Base-by-base conservation (phyloP, 2,797 vertebrate species). In the Ctenopoma kingsleyae region DNA sequence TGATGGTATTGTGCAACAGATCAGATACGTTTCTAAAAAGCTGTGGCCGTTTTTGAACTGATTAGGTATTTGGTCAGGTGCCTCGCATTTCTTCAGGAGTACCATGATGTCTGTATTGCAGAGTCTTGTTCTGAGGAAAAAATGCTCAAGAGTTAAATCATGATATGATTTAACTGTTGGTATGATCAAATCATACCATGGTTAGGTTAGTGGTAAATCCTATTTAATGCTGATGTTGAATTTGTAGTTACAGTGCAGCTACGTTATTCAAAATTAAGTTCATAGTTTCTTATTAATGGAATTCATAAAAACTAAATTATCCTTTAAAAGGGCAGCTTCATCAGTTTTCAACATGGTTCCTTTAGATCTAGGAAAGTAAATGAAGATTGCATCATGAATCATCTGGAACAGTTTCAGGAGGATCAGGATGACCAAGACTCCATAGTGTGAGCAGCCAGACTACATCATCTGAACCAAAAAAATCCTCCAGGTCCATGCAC, bases 101-200 rank as follows among this genome's bases (percentile, higher is more conserved):
- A 78, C 40, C 79, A 71, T 67, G 78, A 76, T 80, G 81, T 80
- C 74, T 85, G 75, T 70, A 61, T 59, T 75, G 76, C 36, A 79
- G 74, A 67, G 61, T 82, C 89, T 90, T 87, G 88, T 87, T 90
- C 89, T 86, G 85, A 89, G 81, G 82, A 84, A 76, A 0, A 85
- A 88, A 88, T 58, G 76, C 80, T 85, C 7, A 69, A 74, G 7
- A 85, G 69, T 76, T 83, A 84, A 49, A 78, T 32, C 25, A 27
- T 27, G 25, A 6, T 27, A 27, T 32, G 30, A 32, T 9, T 32
- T 32, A 32, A 32, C 30, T 32, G 30, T 32, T 32, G 30, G 30
- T 9, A 32, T 12, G 32, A 75, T 70, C 48, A 62, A 23, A 15
- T 46, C 51, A 60, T 46, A 36, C 35, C 46, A 52, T 20, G 15